phyloP scores from a whole-genome alignment of 2,797 vertebrate genomes.

The Antennarius maculatus region DNA sequence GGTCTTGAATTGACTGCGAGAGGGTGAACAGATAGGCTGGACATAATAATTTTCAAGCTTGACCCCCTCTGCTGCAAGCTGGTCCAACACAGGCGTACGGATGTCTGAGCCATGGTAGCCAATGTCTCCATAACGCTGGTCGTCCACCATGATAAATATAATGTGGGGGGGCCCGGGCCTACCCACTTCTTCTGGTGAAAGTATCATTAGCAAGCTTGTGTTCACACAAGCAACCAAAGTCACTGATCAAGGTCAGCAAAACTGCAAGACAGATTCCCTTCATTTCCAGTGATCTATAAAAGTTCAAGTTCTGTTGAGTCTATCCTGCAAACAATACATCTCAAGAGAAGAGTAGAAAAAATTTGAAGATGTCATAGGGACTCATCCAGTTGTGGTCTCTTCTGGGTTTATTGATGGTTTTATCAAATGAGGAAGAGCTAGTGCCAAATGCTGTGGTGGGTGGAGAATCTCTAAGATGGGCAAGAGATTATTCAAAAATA shows the following conservation, averaged over 20 bases:
- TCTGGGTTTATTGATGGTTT: constrained; percentile 30
- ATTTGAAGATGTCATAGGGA: constrained; percentile 16
- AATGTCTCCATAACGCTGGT: constrained; percentile 93
- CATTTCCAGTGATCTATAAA: constrained; percentile 53
- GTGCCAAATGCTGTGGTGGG: constrained; percentile 39
- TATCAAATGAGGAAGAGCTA: constrained; percentile 27
- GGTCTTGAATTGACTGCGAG: constrained; percentile 94
- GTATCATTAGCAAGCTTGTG: constrained; percentile 34
- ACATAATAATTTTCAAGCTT: constrained; percentile 98
- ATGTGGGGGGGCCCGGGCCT: constrained; percentile 83
- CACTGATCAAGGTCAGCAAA: constrained; percentile 74
- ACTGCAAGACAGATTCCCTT: constrained; percentile 65
- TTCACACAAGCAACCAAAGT: constrained; percentile 76
- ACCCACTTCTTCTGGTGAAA: neutral
- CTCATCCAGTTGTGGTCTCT: constrained; percentile 21
- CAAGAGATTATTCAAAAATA: constrained; percentile 4
- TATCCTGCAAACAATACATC: no score
- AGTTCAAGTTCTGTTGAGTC: constrained; percentile 14
- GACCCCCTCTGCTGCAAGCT: constrained; percentile 89
- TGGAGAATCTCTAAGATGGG: constrained; percentile 37
- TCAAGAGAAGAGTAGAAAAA: constrained; percentile 8
- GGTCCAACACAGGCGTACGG: constrained; percentile 88
- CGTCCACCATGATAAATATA: constrained; percentile 92
- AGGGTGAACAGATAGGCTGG: constrained; percentile 95
- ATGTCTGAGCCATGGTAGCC: constrained; percentile 96